Evolutionary conservation across 2,797 vertebrate species (phyloP).

Genomic region (Pempheris klunzingeri): DNA sequence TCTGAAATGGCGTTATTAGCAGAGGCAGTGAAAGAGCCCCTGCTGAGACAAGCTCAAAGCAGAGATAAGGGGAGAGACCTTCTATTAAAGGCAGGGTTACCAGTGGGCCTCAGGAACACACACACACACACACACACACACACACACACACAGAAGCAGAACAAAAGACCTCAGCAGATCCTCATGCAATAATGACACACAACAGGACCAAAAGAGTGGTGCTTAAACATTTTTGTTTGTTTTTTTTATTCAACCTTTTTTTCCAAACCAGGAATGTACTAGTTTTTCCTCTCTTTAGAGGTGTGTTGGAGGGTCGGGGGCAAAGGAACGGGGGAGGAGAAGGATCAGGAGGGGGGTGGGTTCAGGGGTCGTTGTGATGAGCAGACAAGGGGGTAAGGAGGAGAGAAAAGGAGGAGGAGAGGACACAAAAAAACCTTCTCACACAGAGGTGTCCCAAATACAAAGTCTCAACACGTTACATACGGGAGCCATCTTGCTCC

Average conservation of each 20-base stretch:
- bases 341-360: background rate
- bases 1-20: constrained; percentile 71
- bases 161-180: constrained; percentile 62
- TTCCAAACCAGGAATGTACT: constrained; percentile 90
- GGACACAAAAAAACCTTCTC: constrained; percentile 76
- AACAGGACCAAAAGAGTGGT: constrained; percentile 75
- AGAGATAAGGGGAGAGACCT: constrained; percentile 74
- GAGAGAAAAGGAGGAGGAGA: constrained; percentile 65
- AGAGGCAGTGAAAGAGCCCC: constrained; percentile 70
- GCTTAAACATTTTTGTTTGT: constrained; percentile 86
- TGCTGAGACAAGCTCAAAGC: constrained; percentile 66
- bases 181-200: constrained; percentile 73
- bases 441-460: constrained; percentile 82
- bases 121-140: constrained; percentile 19
- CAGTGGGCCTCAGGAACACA: constrained; percentile 60
- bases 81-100: constrained; percentile 63
- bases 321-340: background rate
- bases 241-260: constrained; percentile 88
- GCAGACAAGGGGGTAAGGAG: constrained; percentile 58
- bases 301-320: constrained; percentile 66
- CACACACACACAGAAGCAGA: constrained; percentile 18
- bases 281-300: constrained; percentile 84
- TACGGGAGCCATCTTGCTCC: constrained; percentile 72
- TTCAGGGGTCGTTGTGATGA: constrained; percentile 64
- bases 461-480: constrained; percentile 83